A percentile compares a stretch with the other conserved stretches of the same genome.
These are phyloP conservation scores for Folsomia manolachei DNA, from an alignment of 2,888 invertebrate genomes.

Conservation along the genomic window DNA sequence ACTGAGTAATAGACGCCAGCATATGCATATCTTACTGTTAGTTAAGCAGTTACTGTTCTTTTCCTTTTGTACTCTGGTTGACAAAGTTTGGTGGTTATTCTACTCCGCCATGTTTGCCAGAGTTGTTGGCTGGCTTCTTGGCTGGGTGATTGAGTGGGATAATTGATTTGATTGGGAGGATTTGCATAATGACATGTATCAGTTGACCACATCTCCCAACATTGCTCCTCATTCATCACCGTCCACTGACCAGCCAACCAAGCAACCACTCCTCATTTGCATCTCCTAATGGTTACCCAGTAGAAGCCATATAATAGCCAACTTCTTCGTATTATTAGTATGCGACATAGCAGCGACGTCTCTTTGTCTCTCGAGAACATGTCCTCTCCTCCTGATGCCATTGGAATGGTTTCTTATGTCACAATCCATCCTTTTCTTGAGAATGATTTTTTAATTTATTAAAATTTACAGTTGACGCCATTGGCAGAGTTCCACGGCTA, in stretches of 20 bases:
- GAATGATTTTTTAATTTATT: too few relatives aligned
- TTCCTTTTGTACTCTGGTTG: too few relatives aligned
- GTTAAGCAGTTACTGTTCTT: too few relatives aligned
- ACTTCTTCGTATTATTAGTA: too few relatives aligned
- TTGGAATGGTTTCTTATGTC: too few relatives aligned
- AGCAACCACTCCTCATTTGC: neutral
- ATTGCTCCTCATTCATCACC: neutral
- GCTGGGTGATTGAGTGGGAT: neutral
- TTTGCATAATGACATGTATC: constrained; percentile 8
- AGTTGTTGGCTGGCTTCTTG: neutral
- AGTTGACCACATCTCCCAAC: neutral
- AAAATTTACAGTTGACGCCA: constrained; percentile 61
- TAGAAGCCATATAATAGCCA: too few relatives aligned
- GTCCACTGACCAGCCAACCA: too few relatives aligned
- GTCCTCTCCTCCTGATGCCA: neutral
- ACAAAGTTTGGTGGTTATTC: neutral
- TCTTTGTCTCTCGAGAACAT: neutral
- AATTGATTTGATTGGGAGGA: constrained; percentile 1
- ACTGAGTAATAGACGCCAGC: too few relatives aligned
- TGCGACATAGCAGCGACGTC: too few relatives aligned
- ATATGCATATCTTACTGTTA: too few relatives aligned
- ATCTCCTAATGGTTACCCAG: neutral
- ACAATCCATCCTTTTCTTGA: neutral
- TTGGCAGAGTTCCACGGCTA: constrained; percentile 74
- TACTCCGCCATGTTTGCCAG: neutral